Conservation (phyloP, 2,113 vertebrate species). For the Andinoacara biseriatus region DNA sequence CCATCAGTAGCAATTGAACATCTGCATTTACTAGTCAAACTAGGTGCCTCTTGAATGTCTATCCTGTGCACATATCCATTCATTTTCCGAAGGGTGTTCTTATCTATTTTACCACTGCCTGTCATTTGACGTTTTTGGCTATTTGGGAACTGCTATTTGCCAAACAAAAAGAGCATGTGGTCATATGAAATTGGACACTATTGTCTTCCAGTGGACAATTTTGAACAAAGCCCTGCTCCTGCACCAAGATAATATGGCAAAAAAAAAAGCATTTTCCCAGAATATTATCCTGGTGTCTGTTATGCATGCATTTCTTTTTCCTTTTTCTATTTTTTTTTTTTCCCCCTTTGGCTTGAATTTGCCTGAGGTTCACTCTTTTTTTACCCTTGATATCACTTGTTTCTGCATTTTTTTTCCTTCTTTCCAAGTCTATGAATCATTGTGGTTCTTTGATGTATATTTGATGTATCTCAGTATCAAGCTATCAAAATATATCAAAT, state of each 20-base stretch:
- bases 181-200: background rate
- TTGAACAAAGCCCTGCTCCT: background rate
- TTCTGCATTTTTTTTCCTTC: background rate
- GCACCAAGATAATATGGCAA: conserved; percentile 7
- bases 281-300: background rate
- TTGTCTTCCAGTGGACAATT: background rate
- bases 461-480: conserved; percentile 64
- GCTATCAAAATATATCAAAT: conserved; percentile 38
- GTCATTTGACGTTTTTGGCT: conserved; percentile 17
- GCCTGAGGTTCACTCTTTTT: background rate
- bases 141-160: conserved; percentile 1
- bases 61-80: background rate
- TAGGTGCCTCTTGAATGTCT: background rate
- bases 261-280: conserved; percentile 4
- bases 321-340: background rate
- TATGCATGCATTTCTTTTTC: conserved; percentile 1
- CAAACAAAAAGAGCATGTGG: conserved; percentile 7
- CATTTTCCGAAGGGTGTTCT: background rate
- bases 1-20: conserved; percentile 1
- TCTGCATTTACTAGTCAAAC: conserved; percentile 2
- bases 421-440: conserved; percentile 26
- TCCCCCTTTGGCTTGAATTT: conserved; percentile 10
- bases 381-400: background rate
- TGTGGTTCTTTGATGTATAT: conserved; percentile 60
- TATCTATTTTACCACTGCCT: background rate